Conservation (phyloP, 2,797 vertebrate genomes). For the Acipenser oxyrinchus region DNA sequence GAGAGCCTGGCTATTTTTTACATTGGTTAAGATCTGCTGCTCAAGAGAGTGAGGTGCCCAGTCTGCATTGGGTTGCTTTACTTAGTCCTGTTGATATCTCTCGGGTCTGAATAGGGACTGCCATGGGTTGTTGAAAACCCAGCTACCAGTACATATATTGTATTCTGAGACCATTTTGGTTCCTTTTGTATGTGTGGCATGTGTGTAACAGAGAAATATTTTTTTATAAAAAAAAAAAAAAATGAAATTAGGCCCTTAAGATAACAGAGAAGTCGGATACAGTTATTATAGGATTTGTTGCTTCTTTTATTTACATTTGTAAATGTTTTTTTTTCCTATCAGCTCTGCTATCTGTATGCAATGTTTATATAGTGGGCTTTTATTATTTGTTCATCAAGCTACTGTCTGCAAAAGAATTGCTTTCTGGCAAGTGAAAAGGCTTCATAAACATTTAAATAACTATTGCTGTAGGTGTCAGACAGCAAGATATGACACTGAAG, state of each 20-base stretch:
- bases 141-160: no score
- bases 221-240: no score
- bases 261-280: neutral
- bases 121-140: no score
- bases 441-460: conserved; percentile 22
- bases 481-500: neutral
- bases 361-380: conserved; percentile 12
- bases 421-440: conserved; percentile 13
- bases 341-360: conserved; percentile 1
- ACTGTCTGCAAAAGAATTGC: conserved; percentile 12
- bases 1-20: no score
- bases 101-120: no score
- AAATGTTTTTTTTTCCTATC: conserved; percentile 9
- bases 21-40: no score
- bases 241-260: neutral
- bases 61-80: no score
- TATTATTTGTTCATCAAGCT: conserved; percentile 19
- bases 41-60: no score
- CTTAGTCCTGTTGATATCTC: no score
- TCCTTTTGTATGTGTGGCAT: no score
- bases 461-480: conserved; percentile 9
- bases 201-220: no score
- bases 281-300: conserved; percentile 1
- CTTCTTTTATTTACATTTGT: conserved; percentile 11
- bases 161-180: no score